Conservation (phyloP, 1,140 invertebrate genomes). For the Lepidurus couesii region DNA sequence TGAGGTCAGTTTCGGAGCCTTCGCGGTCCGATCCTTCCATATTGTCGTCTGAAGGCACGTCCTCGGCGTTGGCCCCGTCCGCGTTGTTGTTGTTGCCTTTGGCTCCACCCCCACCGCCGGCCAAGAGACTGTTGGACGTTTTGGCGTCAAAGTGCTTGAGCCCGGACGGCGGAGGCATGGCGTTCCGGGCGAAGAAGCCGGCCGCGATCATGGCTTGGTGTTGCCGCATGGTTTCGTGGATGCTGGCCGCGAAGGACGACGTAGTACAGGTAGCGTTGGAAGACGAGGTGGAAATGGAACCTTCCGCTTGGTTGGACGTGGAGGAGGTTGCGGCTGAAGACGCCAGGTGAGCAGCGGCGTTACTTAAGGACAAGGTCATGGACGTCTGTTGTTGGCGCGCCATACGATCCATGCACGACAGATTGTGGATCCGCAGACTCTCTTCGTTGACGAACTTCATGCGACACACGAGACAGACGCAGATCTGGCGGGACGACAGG, state of each 20-base stretch:
- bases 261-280: conserved; percentile 3
- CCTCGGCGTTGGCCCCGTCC: conserved; percentile 43
- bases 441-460: conserved; percentile 32
- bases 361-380: not conserved
- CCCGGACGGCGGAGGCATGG: conserved; percentile 27
- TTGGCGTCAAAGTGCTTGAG: conserved; percentile 13
- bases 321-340: conserved; percentile 16
- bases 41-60: conserved; percentile 41
- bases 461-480: conserved; percentile 28
- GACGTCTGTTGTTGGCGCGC: conserved; percentile 1
- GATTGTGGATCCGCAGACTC: conserved; percentile 31
- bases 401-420: conserved; percentile 24
- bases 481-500: conserved; percentile 24
- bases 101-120: conserved; percentile 41
- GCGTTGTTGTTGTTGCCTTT: conserved; percentile 31
- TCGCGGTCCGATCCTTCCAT: conserved; percentile 34
- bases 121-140: conserved; percentile 45
- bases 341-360: not conserved
- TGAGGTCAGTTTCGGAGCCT: conserved; percentile 17
- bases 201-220: conserved; percentile 27
- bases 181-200: conserved; percentile 23
- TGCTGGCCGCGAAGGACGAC: not conserved
- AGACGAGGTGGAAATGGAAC: not conserved
- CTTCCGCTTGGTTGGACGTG: not conserved
- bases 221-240: conserved; percentile 26